Percentiles rank a stretch among this genome's conserved stretches.
Evolutionary conservation across 2,113 vertebrate genomes (phyloP).

Genomic region (Rhynchopsitta pachyrhyncha): DNA sequence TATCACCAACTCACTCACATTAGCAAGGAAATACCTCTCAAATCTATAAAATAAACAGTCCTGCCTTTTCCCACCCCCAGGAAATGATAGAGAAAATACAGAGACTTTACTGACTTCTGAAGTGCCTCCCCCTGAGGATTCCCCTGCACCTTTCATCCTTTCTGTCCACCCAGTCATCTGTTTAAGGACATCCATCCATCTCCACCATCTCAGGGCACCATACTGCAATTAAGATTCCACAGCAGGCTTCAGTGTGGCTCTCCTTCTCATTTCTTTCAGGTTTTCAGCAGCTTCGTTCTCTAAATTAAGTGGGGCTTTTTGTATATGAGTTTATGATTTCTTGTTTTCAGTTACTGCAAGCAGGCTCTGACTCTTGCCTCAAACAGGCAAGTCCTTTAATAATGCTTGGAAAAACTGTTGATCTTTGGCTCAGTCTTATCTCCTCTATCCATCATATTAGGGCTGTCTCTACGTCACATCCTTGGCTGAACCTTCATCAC

Average conservation of each 20-base stretch:
- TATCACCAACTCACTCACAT: not conserved
- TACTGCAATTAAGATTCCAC: not conserved
- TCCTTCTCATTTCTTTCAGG: not conserved
- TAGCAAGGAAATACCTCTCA: not conserved
- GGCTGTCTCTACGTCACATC: not conserved
- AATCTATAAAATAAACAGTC: not conserved
- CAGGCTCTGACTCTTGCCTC: not conserved
- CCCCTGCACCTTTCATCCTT: not conserved
- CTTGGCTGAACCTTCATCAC: not conserved
- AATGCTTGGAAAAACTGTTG: not conserved
- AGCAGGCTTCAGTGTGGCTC: not conserved
- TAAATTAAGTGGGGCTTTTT: not conserved
- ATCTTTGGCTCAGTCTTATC: not conserved
- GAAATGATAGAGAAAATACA: not conserved
- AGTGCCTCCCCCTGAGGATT: not conserved
- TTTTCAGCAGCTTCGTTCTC: not conserved
- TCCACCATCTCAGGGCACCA: not conserved
- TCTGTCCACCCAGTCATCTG: not conserved
- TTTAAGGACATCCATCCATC: not conserved
- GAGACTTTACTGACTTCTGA: not conserved
- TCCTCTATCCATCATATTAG: not conserved
- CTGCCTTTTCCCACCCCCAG: not conserved
- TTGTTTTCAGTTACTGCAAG: not conserved
- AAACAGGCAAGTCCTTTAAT: not conserved
- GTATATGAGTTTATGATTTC: not conserved